Percentiles rank a stretch among this genome's conserved stretches.
These are phyloP conservation scores for Operophtera brumata DNA, from an alignment of 2,888 invertebrate species.

Conservation along the genomic window DNA sequence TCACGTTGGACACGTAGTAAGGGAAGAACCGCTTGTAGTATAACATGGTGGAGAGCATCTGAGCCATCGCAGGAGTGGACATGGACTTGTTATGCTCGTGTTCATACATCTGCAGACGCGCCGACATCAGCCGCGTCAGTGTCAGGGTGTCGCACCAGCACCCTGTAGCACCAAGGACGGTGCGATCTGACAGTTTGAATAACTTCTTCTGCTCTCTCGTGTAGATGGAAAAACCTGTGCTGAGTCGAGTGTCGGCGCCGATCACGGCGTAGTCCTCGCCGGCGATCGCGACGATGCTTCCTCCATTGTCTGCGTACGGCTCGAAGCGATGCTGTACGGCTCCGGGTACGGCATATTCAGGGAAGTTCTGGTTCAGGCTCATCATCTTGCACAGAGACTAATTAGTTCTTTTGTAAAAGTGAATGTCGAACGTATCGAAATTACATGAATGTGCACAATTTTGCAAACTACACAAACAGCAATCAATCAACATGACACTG, in stretches of 20 bases:
- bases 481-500: neutral
- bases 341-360: conserved; percentile 76
- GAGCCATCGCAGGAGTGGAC: conserved; percentile 95
- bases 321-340: conserved; percentile 77
- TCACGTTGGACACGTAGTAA: conserved; percentile 96
- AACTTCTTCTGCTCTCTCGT: conserved; percentile 94
- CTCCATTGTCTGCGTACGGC: conserved; percentile 81
- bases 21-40: conserved; percentile 99
- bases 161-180: conserved; percentile 96
- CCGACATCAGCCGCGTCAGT: conserved; percentile 89
- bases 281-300: conserved; percentile 96
- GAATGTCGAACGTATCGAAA: too few relatives aligned
- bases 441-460: conserved; percentile 22
- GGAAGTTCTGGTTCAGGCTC: conserved; percentile 60
- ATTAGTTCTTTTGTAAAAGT: too few relatives aligned
- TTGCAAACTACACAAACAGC: neutral
- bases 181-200: conserved; percentile 88
- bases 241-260: conserved; percentile 96
- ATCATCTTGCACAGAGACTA: conserved; percentile 58
- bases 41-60: conserved; percentile 97
- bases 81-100: conserved; percentile 97
- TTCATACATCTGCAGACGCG: conserved; percentile 96
- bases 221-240: conserved; percentile 94
- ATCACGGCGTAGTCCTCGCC: conserved; percentile 97
- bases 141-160: conserved; percentile 99